These are phyloP conservation scores for Lithobates sylvaticus DNA, from an alignment of 2,797 vertebrate species.

Conservation along the genomic window DNA sequence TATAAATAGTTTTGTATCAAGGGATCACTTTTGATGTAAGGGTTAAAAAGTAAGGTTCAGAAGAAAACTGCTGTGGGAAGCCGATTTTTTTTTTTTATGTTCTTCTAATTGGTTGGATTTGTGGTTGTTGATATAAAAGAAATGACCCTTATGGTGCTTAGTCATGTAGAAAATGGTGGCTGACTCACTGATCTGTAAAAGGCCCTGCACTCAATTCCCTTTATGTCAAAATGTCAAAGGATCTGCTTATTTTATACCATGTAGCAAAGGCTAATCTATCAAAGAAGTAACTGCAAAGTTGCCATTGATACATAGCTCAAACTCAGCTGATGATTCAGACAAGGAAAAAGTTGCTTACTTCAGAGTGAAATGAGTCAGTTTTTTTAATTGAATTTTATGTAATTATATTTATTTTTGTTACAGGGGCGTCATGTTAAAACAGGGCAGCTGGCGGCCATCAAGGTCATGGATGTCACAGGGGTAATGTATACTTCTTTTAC, in stretches of 20 bases:
- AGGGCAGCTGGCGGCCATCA: conserved; percentile 96
- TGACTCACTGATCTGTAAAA: conserved; percentile 41
- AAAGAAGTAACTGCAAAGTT: neutral
- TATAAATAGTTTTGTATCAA: neutral
- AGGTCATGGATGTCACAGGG: conserved; percentile 98
- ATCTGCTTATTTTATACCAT: conserved; percentile 34
- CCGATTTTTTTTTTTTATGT: neutral
- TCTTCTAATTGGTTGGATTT: neutral
- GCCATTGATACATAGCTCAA: neutral
- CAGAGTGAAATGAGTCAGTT: neutral
- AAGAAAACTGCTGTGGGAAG: neutral
- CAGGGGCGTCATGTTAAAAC: conserved; percentile 99
- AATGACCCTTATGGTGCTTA: conserved; percentile 31
- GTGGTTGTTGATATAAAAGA: conserved; percentile 3
- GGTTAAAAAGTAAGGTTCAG: neutral
- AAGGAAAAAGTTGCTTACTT: neutral
- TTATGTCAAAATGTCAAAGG: conserved; percentile 46
- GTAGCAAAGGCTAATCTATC: conserved; percentile 23
- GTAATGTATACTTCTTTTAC: conserved; percentile 75
- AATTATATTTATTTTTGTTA: conserved; percentile 60
- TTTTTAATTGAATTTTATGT: neutral
- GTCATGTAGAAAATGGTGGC: conserved; percentile 25
- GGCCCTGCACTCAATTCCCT: conserved; percentile 31
- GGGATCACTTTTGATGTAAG: neutral
- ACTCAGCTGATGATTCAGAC: neutral